These are phyloP conservation scores for Catostylus mosaicus DNA, from an alignment of 30 jellyfish, hydroid and myxozoan species.

Conservation along the genomic window DNA sequence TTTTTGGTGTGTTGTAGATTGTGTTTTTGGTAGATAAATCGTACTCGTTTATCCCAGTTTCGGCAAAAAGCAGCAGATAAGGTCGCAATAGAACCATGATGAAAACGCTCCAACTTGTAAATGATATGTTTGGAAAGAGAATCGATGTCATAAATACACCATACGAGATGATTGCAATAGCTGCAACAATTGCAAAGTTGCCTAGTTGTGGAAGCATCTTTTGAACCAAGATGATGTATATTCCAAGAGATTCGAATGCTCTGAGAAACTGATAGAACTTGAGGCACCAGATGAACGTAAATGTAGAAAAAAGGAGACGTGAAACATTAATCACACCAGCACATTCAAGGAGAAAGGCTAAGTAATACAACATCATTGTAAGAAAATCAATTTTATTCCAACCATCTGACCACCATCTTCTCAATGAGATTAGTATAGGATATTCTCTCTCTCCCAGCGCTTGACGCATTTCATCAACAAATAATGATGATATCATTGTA, in stretches of 20 bases:
- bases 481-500: neutral
- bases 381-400: conserved; percentile 1
- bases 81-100: conserved; percentile 7
- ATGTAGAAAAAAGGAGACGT: neutral
- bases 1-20: too few species aligned
- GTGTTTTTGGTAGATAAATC: neutral
- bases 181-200: neutral
- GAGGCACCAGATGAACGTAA: conserved; percentile 21
- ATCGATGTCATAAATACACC: conserved; percentile 7
- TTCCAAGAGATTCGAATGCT: conserved; percentile 2
- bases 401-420: conserved; percentile 3
- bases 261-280: conserved; percentile 21
- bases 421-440: neutral
- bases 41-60: neutral
- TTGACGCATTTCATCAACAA: conserved; percentile 10
- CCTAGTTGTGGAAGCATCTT: conserved; percentile 3
- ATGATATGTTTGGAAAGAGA: neutral
- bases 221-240: conserved; percentile 11
- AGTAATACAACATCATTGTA: too few species aligned
- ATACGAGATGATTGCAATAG: neutral
- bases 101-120: neutral
- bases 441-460: conserved; percentile 3
- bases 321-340: neutral
- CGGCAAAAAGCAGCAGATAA: conserved; percentile 11
- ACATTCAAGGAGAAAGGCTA: too few species aligned